Evolutionary conservation across 1,140 invertebrate genomes (phyloP), one percentile per base, ranked within the genome.

Genomic region (Monochamus saltuarius): DNA sequence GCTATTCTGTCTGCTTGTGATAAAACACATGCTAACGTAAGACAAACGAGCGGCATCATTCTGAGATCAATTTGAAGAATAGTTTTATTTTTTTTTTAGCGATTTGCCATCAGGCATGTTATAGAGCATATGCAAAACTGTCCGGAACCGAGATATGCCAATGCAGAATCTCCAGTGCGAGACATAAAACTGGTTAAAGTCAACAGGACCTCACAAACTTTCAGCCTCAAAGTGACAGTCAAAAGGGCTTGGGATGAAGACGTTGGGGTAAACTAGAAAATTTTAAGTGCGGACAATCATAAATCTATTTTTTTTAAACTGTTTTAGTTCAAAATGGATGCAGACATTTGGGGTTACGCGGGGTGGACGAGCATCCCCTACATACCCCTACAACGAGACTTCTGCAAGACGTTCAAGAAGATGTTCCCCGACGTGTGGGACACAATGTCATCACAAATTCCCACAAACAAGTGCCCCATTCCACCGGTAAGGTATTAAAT

Each of bases 201-300:
- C 29, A 64, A 64, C n/a, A 8, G 42, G 13, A 61, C 53, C 19
- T 14, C 45, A 14, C 40, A 51, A 14, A 17, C 16, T 38, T 36
- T 64, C 4, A 61, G 49, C 40, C 61, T 51, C 22, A 49, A 64
- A 17, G 11, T 64, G 10, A 13, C 10, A 0, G 46, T 38, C 19
- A 52, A 64, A 17, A 29, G 38, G n/a, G 53, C 58, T 29, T 34
- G 61, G 0, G 62, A 61, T 45, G 42, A 61, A 19, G 53, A 61
- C 14, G 19, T 57, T 14, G 59, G 59, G 55, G 62, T 52, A 57
- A 34, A 8, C 7, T 13, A 29, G 4, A 10, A 4, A 54, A 9
- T 40, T 13, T 40, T 7, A 54, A 51, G 19, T 14, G 3, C 10
- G n/a, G 34, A 34, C 9, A 36, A 35, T 2, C 7, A 4, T 51